Conservation (phyloP, 2,113 vertebrate genomes). For the Ailurus styani region DNA sequence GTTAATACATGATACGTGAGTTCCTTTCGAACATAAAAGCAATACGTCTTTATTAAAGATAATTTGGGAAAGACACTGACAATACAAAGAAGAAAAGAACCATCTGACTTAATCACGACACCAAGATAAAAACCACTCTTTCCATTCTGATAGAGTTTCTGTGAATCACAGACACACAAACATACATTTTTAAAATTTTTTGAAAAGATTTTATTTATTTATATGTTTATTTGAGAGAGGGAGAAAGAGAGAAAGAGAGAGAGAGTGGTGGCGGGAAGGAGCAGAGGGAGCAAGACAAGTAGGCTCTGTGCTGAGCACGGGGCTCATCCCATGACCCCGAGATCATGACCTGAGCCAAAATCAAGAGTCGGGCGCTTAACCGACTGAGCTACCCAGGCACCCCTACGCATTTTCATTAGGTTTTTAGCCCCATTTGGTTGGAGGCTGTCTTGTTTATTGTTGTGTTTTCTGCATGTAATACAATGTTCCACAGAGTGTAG, state of each 20-base stretch:
- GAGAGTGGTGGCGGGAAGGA: no score
- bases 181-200: background rate
- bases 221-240: background rate
- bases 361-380: background rate
- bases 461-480: background rate
- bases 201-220: background rate
- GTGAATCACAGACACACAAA: no score
- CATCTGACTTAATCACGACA: background rate
- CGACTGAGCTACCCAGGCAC: background rate
- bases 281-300: background rate
- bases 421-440: background rate
- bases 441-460: background rate
- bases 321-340: background rate
- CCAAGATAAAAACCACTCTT: background rate
- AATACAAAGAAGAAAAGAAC: background rate
- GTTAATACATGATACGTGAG: background rate
- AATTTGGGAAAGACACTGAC: background rate
- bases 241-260: no score
- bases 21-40: background rate
- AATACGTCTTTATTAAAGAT: background rate
- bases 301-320: no score
- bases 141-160: background rate
- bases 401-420: background rate
- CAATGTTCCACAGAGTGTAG: background rate
- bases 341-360: background rate